Conservation (phyloP, 2,797 vertebrate species). For the Muscicapa striata region DNA sequence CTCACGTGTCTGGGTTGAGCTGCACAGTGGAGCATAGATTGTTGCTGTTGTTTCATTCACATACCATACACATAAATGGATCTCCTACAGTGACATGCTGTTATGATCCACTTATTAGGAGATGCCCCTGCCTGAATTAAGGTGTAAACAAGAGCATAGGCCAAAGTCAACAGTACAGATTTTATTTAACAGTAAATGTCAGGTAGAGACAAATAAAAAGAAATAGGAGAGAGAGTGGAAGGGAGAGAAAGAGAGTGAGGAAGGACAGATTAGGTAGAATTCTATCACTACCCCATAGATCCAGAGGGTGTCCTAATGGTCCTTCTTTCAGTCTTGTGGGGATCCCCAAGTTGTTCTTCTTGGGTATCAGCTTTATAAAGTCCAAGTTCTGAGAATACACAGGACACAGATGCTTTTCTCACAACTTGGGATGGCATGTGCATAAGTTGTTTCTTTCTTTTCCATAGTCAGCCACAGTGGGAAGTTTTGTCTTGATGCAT, state of each 20-base stretch:
- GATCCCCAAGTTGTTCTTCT: background rate
- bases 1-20: background rate
- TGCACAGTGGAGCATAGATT: background rate
- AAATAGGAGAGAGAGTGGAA: background rate
- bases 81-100: background rate
- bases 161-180: background rate
- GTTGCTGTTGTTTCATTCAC: accelerated
- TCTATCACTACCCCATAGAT: background rate
- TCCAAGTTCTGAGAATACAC: accelerated
- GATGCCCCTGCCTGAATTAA: background rate
- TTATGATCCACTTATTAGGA: background rate
- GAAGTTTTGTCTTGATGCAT: background rate
- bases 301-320: background rate
- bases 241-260: background rate
- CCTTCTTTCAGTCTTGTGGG: background rate
- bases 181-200: background rate
- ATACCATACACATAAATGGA: background rate
- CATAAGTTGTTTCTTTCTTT: background rate
- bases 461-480: background rate
- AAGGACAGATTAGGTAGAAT: background rate
- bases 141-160: background rate
- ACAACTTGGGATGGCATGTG: background rate
- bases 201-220: background rate
- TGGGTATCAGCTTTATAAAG: background rate
- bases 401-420: background rate